Evolutionary conservation across 2,888 invertebrate species (phyloP), one percentile per base, ranked within the genome.

Genomic region (Agrochola lychnidis): DNA sequence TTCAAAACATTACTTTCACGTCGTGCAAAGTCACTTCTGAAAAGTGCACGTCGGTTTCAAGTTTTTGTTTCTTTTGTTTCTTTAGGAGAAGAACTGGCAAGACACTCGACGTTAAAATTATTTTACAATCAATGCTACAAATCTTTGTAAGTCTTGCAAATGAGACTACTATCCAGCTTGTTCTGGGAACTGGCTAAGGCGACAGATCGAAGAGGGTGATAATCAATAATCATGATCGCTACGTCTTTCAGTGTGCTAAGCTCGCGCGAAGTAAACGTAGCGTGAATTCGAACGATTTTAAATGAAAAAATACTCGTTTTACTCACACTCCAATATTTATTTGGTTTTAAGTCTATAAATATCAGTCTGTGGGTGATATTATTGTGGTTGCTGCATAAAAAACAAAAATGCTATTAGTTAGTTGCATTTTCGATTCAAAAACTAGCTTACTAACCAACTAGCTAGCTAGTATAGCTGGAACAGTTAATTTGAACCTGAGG

Each of bases 1-100:
- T 48, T n/a, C 45, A 48, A 25, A 73, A 73, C 25, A 16, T 10
- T 45, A 19, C 16, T 80, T 30, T 48, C 19, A 48, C 36, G 22
- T 7, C n/a, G n/a, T 56, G 12, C 56, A n/a, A 10, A 10, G 51
- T 10, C 14, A 22, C 7, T 36, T 36, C 12, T 36, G 4, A 51
- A 25, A 36, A 19, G 63, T 45, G 25, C 45, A 25, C 1, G 10
- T 42, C 6, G 45, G 2, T 6, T 48, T 22, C 7, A 56, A 30
- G 16, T 22, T 30, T 5, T 16, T 53, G 6, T 53, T 45, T 71
- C 19, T 30, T 5, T 16, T 53, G 6, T 53, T 45, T 71, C 19
- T 48, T 6, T 48, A 12, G 1, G 14, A 30, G 19, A 48, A 48
- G 12, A 66, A 51, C 22, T 14, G 30, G 22, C 9, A 22, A 6